A percentile compares a stretch with the other conserved stretches of the same genome.
Evolutionary conservation across 2,888 invertebrate genomes (phyloP).

Genomic region (Seira ritae): DNA sequence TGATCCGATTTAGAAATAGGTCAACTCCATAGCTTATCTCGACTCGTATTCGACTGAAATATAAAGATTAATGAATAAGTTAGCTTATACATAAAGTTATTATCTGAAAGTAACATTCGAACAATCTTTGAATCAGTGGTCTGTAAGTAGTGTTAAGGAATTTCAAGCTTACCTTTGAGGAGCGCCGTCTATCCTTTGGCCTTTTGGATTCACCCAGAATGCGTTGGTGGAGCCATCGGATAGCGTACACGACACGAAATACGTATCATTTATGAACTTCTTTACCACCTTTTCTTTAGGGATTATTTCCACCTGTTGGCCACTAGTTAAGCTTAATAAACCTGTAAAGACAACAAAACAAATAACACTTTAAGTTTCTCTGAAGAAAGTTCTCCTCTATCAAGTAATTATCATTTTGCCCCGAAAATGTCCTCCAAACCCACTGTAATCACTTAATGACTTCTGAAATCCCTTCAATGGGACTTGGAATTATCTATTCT

Average conservation of each 20-base stretch:
- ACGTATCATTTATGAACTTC: slow-evolving; percentile 73
- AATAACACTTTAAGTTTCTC: too few relatives aligned
- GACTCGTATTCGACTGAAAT: slow-evolving; percentile 69
- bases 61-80: slow-evolving; percentile 16
- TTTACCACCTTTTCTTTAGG: slow-evolving; percentile 69
- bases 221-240: slow-evolving; percentile 64
- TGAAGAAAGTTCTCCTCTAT: too few relatives aligned
- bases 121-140: background rate
- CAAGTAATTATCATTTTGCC: too few relatives aligned
- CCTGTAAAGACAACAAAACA: slow-evolving; percentile 54
- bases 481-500: too few relatives aligned
- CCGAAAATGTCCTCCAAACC: too few relatives aligned
- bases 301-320: slow-evolving; percentile 68
- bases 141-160: background rate
- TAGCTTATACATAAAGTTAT: too few relatives aligned
- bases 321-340: slow-evolving; percentile 66
- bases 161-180: slow-evolving; percentile 63
- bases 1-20: slow-evolving; percentile 71
- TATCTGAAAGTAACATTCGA: background rate
- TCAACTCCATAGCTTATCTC: slow-evolving; percentile 71
- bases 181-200: slow-evolving; percentile 65
- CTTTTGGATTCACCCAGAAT: slow-evolving; percentile 69
- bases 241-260: slow-evolving; percentile 72
- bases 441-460: too few relatives aligned
- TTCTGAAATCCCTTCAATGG: too few relatives aligned